Percentiles rank a stretch among this genome's conserved stretches.
These are phyloP conservation scores for Xylophagus ater DNA, from an alignment of 2,888 invertebrate species.

Conservation along the genomic window DNA sequence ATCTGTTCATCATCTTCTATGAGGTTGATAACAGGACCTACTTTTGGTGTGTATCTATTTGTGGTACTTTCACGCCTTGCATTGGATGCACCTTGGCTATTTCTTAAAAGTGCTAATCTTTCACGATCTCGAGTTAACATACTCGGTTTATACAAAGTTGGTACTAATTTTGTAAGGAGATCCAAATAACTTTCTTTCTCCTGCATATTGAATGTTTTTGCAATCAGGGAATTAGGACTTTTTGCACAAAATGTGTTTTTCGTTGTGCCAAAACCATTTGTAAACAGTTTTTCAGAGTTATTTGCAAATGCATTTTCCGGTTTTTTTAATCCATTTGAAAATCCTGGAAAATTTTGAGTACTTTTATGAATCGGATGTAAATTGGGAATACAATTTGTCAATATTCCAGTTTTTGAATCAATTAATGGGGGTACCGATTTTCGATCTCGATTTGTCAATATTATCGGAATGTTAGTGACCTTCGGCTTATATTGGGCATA, in stretches of 20 bases:
- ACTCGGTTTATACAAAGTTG: constrained; percentile 17
- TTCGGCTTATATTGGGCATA: not conserved
- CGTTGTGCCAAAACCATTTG: no score
- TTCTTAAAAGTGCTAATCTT: no score
- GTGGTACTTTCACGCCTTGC: no score
- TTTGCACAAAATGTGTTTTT: constrained; percentile 6
- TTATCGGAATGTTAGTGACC: no score
- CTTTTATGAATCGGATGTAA: constrained; percentile 18
- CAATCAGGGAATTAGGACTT: constrained; percentile 30
- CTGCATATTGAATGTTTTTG: constrained; percentile 46
- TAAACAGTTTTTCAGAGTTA: constrained; percentile 6
- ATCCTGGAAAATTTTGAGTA: no score
- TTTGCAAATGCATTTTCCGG: not conserved
- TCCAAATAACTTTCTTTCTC: constrained; percentile 47
- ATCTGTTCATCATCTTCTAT: constrained; percentile 23
- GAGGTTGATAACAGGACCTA: constrained; percentile 11
- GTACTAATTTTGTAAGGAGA: constrained; percentile 39
- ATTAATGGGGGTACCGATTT: constrained; percentile 22
- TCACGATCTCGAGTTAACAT: no score
- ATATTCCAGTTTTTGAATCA: constrained; percentile 21
- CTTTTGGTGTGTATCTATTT: no score
- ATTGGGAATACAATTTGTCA: constrained; percentile 20
- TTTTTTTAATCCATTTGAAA: constrained; percentile 1
- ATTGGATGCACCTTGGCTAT: no score
- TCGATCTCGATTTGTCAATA: not conserved